Conservation (phyloP, 2,888 invertebrate species). For the Euphydryas editha region DNA sequence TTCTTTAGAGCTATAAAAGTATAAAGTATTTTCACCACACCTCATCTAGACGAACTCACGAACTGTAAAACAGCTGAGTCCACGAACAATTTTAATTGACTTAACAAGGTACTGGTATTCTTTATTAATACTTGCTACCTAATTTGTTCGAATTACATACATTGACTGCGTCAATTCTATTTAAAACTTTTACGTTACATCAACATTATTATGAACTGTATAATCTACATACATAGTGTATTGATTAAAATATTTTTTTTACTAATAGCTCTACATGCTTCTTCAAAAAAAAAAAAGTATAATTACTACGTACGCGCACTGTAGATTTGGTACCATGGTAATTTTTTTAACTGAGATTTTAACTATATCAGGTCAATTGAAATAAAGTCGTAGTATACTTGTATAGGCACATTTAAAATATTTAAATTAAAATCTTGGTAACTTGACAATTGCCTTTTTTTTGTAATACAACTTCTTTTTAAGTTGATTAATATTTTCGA, state of each 20-base stretch:
- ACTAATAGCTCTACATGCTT: neutral
- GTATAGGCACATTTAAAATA: no score
- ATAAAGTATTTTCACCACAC: slow-evolving; percentile 19
- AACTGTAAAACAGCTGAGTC: slow-evolving; percentile 2
- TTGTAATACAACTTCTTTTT: no score
- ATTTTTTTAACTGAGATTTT: no score
- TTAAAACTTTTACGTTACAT: slow-evolving; percentile 50
- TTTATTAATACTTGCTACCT: slow-evolving; percentile 15
- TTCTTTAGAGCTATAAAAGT: neutral
- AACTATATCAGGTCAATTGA: no score
- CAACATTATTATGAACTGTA: slow-evolving; percentile 10
- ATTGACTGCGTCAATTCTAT: slow-evolving; percentile 62
- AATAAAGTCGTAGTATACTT: no score
- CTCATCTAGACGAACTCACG: slow-evolving; percentile 21
- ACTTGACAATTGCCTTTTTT: no score
- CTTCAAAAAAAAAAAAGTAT: neutral
- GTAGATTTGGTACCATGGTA: no score
- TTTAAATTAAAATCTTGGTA: no score
- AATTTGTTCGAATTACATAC: slow-evolving; percentile 50
- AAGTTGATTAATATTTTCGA: no score
- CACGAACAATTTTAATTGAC: slow-evolving; percentile 16
- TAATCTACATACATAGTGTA: neutral
- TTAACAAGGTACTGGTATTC: slow-evolving; percentile 9
- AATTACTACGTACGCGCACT: neutral
- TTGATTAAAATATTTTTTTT: slow-evolving; percentile 1